Base-by-base conservation (phyloP, 2,888 invertebrate species). In the Conchocele bisecta region DNA sequence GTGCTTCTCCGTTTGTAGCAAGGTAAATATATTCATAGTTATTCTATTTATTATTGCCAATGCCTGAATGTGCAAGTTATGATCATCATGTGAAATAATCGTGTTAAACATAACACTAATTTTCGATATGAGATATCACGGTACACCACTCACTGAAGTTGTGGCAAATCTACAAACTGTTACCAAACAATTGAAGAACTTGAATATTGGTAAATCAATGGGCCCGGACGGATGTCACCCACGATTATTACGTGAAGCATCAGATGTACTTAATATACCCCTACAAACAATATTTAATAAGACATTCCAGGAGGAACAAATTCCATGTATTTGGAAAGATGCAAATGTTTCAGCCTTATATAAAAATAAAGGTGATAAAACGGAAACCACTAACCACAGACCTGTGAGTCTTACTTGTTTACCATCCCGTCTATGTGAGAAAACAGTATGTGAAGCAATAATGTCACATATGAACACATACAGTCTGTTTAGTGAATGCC, bases 281-380 rank as follows among this genome's bases (percentile, higher is more conserved):
- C 22, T 53, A 20, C 35, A 53, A 15, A 33, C 20, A 4, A 31
- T 53, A 33, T 53, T 53, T 53, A 29, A 35, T 53, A 53, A 53
- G 22, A 33, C 53, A 15, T 53, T 53, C 7, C 31, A 11, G 15
- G 57, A 57, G 44, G 57, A 33, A 17, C 17, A 15, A 28, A 29
- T 42, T 20, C 44, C 57, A 7, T 13, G 4, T 29, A 42, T 57
- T 28, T 42, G 57, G 57, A 57, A 57, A 29, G 57, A 57, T 17
- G 57, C 57, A 11, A 57, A 42, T 42, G 22, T 57, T 17, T n/a
- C 28, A 13, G 42, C 57, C 29, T 29, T 57, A 29, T 57, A 42
- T 24, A 57, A 57, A 13, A 57, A 57, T 28, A 57, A 57, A 29
- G 57, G 57, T 15, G 42, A 41, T 17, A 42, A 57, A 41, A 41